Evolutionary conservation across 30 jellyfish, hydroid and myxozoan species (phyloP).

Genomic region (Rhopilema esculentum): DNA sequence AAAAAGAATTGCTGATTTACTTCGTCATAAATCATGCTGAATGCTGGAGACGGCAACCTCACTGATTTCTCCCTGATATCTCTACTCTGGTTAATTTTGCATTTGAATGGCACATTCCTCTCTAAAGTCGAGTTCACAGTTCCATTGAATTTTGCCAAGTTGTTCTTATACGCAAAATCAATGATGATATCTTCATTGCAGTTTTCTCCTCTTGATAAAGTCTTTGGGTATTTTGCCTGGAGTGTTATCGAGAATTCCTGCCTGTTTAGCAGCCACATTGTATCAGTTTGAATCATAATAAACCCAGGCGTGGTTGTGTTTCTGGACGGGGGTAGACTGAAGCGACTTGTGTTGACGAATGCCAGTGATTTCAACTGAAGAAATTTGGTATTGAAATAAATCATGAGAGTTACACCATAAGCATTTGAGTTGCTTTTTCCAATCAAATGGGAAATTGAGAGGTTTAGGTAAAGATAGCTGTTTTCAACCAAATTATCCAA

Average conservation of each 20-base stretch:
- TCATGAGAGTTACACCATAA: conserved; percentile 10
- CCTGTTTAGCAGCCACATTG: not conserved
- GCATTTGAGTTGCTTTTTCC: conserved; percentile 61
- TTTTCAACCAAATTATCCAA: not conserved
- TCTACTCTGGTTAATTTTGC: not conserved
- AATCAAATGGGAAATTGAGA: conserved; percentile 29
- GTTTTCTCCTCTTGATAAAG: not conserved
- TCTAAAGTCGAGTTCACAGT: not conserved
- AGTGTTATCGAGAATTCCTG: not conserved
- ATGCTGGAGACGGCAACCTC: conserved; percentile 23
- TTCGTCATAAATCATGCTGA: conserved; percentile 47
- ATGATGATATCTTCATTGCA: conserved; percentile 8
- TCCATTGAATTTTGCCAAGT: conserved; percentile 26
- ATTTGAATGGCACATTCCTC: not conserved
- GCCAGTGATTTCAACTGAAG: conserved; percentile 21
- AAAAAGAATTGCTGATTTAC: conserved; percentile 27
- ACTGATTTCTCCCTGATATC: not conserved
- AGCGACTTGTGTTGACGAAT: not conserved
- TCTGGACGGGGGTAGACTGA: conserved; percentile 24
- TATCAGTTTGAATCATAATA: not conserved
- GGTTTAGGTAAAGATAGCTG: conserved; percentile 14
- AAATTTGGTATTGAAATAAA: conserved; percentile 49
- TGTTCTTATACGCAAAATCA: conserved; percentile 40
- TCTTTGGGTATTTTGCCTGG: not conserved
- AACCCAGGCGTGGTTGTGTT: conserved; percentile 2